Evolutionary conservation across 2,888 invertebrate genomes (phyloP).

Genomic region (Hofmannophila pseudospretella): DNA sequence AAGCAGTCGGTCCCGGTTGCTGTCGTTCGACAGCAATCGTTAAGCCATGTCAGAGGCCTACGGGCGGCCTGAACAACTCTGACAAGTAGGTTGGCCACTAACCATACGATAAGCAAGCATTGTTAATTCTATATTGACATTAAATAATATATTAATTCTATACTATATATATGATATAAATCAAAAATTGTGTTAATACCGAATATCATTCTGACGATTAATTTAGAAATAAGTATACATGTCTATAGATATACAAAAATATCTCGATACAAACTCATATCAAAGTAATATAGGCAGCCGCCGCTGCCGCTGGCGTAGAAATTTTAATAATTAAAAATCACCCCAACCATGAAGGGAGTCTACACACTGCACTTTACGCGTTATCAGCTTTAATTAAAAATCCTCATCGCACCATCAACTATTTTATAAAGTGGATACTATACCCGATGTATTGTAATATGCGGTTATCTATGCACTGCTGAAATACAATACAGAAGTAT

Average conservation of each 20-base stretch:
- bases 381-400: constrained; percentile 72
- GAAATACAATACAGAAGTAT: background rate
- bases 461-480: constrained; percentile 6
- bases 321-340: constrained; percentile 77
- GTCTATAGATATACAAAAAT: background rate
- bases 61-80: no score
- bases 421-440: constrained; percentile 28
- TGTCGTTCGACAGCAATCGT: no score
- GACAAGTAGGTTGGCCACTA: no score
- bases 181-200: no score
- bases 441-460: constrained; percentile 8
- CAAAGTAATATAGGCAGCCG: constrained; percentile 61
- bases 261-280: constrained; percentile 31
- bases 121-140: no score
- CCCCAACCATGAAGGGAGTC: constrained; percentile 56
- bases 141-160: no score
- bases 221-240: background rate
- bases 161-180: no score
- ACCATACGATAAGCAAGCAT: no score
- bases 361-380: constrained; percentile 59
- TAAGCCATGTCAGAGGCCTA: no score
- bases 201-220: background rate
- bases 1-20: no score
- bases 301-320: constrained; percentile 53
- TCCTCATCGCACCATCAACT: constrained; percentile 39